phyloP scores from a whole-genome alignment of 2,888 invertebrate genomes.

The Amphiduros pacificus region DNA sequence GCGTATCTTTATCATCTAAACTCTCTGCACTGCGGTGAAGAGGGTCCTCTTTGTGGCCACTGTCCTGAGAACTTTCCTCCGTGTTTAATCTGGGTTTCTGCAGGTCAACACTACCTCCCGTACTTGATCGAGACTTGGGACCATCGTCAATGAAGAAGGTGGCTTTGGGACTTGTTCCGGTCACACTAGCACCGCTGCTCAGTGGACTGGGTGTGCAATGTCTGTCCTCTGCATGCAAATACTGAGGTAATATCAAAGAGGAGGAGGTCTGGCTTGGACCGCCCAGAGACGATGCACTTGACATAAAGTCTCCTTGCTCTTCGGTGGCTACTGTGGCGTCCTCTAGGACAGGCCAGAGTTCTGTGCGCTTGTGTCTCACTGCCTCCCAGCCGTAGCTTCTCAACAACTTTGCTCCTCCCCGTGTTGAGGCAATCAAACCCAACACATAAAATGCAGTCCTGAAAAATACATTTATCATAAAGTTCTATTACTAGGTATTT shows the following conservation, averaged over 20 bases:
- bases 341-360: slow-evolving; percentile 13
- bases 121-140: slow-evolving; percentile 5
- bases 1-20: neutral
- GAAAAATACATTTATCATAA: no score
- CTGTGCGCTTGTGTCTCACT: slow-evolving; percentile 66
- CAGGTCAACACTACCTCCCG: slow-evolving; percentile 1
- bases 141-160: neutral
- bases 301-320: neutral
- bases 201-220: neutral
- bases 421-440: slow-evolving; percentile 83
- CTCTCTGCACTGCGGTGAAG: neutral
- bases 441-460: slow-evolving; percentile 85
- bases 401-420: slow-evolving; percentile 79
- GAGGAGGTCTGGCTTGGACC: neutral
- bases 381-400: slow-evolving; percentile 71
- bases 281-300: slow-evolving; percentile 3
- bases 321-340: neutral
- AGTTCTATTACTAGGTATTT: neutral
- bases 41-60: neutral
- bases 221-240: neutral
- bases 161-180: slow-evolving; percentile 7
- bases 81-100: no score
- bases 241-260: neutral
- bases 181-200: neutral
- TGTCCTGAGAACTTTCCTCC: neutral